Evolutionary conservation across 2,113 vertebrate species (phyloP).

Genomic region (Urocynchramus pylzowi): DNA sequence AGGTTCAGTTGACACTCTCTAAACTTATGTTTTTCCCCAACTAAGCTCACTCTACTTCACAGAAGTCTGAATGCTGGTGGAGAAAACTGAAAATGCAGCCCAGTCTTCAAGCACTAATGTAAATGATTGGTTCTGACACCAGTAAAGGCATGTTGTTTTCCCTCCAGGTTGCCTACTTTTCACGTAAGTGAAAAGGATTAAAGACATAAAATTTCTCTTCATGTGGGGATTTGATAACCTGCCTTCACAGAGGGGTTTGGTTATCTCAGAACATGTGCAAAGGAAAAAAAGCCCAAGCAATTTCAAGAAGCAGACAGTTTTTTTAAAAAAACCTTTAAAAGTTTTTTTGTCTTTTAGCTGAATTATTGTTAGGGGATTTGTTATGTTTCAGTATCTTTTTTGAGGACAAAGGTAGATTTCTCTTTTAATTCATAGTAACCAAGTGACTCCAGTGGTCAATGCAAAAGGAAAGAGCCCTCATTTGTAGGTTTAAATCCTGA

Average conservation of each 20-base stretch:
- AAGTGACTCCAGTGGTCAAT: neutral
- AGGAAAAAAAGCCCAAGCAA: neutral
- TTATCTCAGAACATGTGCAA: neutral
- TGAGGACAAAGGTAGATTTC: neutral
- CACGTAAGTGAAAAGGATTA: neutral
- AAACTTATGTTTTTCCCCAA: neutral
- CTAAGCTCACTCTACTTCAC: neutral
- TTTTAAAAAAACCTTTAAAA: too few relatives aligned
- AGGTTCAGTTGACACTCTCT: neutral
- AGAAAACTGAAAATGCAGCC: neutral
- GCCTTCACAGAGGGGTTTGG: neutral
- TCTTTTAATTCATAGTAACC: neutral
- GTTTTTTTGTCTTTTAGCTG: neutral
- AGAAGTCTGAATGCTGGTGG: neutral
- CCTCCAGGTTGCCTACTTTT: slow-evolving; percentile 4
- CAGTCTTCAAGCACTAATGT: neutral
- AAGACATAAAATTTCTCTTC: neutral
- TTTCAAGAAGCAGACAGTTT: neutral
- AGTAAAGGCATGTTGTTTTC: neutral
- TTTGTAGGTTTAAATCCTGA: neutral
- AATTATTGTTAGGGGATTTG: neutral
- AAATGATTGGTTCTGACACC: neutral
- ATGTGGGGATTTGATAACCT: neutral
- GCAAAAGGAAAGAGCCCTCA: neutral
- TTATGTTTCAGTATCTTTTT: neutral